phyloP scores from a whole-genome alignment of 2,888 invertebrate genomes.

The Agonopterix alstromeriana region DNA sequence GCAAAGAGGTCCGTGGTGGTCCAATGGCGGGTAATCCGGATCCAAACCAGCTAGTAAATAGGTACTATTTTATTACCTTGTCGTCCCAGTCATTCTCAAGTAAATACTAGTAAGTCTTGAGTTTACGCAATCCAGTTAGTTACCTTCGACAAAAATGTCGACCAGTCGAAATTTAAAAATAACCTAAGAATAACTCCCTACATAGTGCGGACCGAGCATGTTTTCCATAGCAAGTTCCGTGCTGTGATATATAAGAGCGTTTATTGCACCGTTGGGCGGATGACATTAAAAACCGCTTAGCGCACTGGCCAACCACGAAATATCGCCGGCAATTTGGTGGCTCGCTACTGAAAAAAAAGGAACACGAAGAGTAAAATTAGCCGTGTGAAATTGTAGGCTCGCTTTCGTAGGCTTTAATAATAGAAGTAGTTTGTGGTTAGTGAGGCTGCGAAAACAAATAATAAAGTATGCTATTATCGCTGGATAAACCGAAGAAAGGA shows the following conservation, averaged over 20 bases:
- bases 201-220: slow-evolving; percentile 1
- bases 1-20: no score
- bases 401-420: slow-evolving; percentile 6
- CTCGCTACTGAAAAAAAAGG: slow-evolving; percentile 21
- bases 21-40: no score
- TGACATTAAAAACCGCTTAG: slow-evolving; percentile 69
- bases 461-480: no score
- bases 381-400: slow-evolving; percentile 5
- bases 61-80: no score
- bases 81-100: no score
- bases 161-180: no score
- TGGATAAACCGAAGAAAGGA: no score
- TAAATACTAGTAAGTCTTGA: no score
- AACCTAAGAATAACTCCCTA: no score
- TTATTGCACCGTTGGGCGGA: slow-evolving; percentile 41
- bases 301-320: slow-evolving; percentile 28
- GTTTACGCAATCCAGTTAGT: no score
- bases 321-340: slow-evolving; percentile 31
- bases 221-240: slow-evolving; percentile 18
- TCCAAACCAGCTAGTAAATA: no score
- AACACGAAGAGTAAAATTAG: slow-evolving; percentile 3
- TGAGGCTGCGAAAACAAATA: not conserved
- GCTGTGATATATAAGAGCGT: slow-evolving; percentile 36
- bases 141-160: no score
- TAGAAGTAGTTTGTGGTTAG: slow-evolving; percentile 3